Conservation (phyloP, 2,113 vertebrate species). For the Nothocercus nigrocapillus region DNA sequence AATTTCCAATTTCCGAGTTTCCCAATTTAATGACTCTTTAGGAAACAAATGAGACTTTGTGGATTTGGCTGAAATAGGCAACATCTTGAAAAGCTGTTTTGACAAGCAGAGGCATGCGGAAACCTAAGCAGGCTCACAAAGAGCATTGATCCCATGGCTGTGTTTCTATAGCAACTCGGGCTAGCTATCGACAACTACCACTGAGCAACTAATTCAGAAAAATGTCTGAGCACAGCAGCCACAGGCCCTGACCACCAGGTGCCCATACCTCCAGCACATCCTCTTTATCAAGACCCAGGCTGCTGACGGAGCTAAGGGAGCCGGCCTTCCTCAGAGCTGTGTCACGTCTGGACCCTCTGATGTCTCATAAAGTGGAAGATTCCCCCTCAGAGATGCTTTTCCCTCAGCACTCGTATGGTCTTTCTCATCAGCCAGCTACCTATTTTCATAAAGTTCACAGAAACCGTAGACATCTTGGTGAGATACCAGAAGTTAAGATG, state of each 20-base stretch:
- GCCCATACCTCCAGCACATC: not conserved
- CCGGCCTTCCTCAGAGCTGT: not conserved
- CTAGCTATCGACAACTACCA: not conserved
- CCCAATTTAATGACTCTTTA: not conserved
- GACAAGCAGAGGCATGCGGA: accelerated
- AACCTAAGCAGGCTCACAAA: accelerated
- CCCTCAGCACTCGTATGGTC: not conserved
- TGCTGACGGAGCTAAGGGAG: not conserved
- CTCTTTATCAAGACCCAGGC: not conserved
- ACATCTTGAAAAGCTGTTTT: not conserved
- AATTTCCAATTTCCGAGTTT: not conserved
- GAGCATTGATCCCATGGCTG: not conserved
- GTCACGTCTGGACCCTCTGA: not conserved
- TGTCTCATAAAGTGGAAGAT: not conserved
- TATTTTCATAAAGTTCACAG: not conserved
- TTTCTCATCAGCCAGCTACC: not conserved
- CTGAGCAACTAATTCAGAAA: not conserved
- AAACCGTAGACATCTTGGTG: not conserved
- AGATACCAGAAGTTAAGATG: not conserved
- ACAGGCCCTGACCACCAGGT: not conserved
- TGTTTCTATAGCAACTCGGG: not conserved
- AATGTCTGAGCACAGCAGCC: not conserved
- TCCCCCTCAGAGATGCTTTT: not conserved
- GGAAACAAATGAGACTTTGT: not conserved
- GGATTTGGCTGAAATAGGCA: not conserved